Evolutionary conservation across 2,113 vertebrate genomes (phyloP), one percentile per base, ranked within the genome.

Genomic region (Acrocephalus kingi): DNA sequence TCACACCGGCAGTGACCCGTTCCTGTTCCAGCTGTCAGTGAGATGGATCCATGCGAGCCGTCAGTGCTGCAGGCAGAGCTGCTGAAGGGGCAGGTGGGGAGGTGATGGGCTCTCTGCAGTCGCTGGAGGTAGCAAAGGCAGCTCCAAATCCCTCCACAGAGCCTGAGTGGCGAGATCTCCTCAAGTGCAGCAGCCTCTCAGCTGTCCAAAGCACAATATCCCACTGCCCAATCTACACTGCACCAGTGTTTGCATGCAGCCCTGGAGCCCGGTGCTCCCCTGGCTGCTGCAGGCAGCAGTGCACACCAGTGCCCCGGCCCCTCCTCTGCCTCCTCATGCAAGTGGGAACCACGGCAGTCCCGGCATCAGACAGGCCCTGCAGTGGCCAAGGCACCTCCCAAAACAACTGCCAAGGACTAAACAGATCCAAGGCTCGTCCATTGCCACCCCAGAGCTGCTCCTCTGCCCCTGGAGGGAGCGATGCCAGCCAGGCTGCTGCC

Each of bases 21-120:
- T 55, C 13, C 28, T 16, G 9, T 28, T 21, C 55, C 2, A 7
- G 15, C 0, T 12, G 46, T 2, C 56, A n/a, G 1, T 0, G 2
- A 46, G 37, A 7, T 0, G 3, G 68, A 18, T 27, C 56, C 16
- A 1, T 0, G 3, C 41, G 2, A 39, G 24, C 54, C 33, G 2
- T 0, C 2, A 3, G 69, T 12, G 61, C 39, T 4, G 0, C 20
- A 2, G 62, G 54, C 37, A 48, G 55, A 8, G 56, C 19, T 0
- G 49, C 41, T 16, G 66, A 11, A 37, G 21, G 43, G 35, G 35
- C 13, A 5, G 20, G 7, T 0, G 28, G n/a, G 43, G 24, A 46
- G 41, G 49, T 1, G 24, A 28, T 2, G 21, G 30, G 46, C 17
- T 58, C 84, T 22, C 0, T 1, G 72, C 2, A 2, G 55, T 1